Conservation (phyloP, 2,113 vertebrate species). For the Halcyon senegalensis region DNA sequence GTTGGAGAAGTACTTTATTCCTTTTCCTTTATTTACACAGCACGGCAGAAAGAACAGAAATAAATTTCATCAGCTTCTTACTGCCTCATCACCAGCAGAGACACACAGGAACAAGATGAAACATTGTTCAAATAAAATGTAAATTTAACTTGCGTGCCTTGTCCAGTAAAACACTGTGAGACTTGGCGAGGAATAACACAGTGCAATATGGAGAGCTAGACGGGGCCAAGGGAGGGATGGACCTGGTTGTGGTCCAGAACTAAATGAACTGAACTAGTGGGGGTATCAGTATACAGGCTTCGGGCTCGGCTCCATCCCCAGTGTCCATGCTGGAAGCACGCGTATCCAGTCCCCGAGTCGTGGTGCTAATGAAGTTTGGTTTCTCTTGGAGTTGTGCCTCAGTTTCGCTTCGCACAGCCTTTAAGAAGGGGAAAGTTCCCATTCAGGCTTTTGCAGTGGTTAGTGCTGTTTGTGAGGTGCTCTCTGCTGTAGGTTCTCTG, state of each 20-base stretch:
- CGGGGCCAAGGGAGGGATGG: background rate
- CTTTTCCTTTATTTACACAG: constrained; percentile 41
- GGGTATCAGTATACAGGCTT: background rate
- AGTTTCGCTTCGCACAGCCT: accelerated
- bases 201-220: background rate
- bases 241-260: background rate
- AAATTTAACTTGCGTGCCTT: constrained; percentile 25
- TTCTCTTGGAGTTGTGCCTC: background rate
- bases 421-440: background rate
- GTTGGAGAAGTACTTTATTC: constrained; percentile 59
- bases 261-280: background rate
- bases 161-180: constrained; percentile 24
- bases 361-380: background rate
- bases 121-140: constrained; percentile 55
- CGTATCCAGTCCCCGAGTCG: background rate
- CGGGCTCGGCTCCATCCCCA: background rate
- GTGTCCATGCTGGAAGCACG: background rate
- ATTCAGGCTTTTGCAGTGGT: background rate
- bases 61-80: constrained; percentile 42
- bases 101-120: constrained; percentile 49
- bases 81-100: constrained; percentile 38
- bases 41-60: constrained; percentile 35
- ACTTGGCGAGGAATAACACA: background rate
- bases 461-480: background rate
- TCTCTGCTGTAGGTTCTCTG: background rate